phyloP scores from a whole-genome alignment of 2,113 vertebrate species.

The Crocuta crocuta region DNA sequence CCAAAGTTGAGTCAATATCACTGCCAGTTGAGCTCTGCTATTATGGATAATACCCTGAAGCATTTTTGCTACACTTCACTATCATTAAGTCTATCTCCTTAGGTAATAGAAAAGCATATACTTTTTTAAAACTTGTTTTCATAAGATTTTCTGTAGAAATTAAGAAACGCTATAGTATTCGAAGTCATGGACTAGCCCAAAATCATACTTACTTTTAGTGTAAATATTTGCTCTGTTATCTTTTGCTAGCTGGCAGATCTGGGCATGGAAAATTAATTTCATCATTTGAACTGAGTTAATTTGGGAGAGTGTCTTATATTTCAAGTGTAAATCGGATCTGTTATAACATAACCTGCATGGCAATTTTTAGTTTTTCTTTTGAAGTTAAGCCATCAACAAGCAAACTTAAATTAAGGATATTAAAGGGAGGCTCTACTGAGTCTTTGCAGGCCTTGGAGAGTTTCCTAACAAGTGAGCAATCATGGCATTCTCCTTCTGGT shows the following conservation, averaged over 20 bases:
- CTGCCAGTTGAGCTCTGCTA: not conserved
- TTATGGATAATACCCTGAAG: not conserved
- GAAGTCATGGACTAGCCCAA: not conserved
- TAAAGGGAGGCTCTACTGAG: not conserved
- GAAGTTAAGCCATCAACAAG: not conserved
- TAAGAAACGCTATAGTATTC: not conserved
- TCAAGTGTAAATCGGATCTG: not conserved
- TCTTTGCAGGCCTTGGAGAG: not conserved
- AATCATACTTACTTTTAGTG: not conserved
- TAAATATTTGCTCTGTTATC: constrained; percentile 21
- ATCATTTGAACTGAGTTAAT: not conserved
- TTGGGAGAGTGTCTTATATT: not conserved
- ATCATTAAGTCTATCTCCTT: not conserved
- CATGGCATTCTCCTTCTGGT: not conserved
- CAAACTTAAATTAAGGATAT: not conserved
- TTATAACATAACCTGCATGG: not conserved
- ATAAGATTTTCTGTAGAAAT: not conserved
- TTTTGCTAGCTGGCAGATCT: not conserved
- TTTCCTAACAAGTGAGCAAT: not conserved
- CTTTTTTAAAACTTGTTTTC: not conserved
- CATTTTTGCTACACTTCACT: not conserved
- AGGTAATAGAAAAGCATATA: not conserved
- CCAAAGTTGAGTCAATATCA: not conserved
- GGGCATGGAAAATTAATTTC: not conserved
- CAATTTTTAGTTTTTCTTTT: not conserved